A percentile compares a stretch with the other conserved stretches of the same genome.
These are phyloP conservation scores for Strongylocentrotus purpuratus DNA, from an alignment of 35 echinoderm and acorn worm genomes.

Conservation along the genomic window DNA sequence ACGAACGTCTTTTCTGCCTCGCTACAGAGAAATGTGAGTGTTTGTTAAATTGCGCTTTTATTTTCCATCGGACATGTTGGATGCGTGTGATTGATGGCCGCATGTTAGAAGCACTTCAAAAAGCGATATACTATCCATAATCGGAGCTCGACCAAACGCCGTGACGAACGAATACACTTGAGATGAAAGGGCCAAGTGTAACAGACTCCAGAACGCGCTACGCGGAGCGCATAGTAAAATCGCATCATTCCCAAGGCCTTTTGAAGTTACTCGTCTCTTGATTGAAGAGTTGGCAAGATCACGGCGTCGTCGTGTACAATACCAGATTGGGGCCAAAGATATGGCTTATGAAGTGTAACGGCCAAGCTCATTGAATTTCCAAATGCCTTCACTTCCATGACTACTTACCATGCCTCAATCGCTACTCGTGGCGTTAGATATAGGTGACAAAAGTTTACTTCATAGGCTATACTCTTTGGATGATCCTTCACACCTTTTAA, in stretches of 20 bases:
- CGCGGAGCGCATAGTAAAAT: slow-evolving; percentile 10
- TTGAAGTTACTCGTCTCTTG: not conserved
- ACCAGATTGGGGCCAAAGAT: not conserved
- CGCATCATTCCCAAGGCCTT: not conserved
- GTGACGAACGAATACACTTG: slow-evolving; percentile 28
- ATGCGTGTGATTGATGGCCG: slow-evolving; percentile 21
- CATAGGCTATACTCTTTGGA: too few species aligned
- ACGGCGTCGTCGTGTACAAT: not conserved
- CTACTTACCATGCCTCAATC: not conserved
- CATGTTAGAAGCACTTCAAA: not conserved
- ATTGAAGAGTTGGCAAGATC: not conserved
- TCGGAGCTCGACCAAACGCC: not conserved
- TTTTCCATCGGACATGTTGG: not conserved
- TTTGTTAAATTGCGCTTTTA: not conserved
- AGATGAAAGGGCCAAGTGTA: not conserved
- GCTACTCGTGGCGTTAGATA: not conserved
- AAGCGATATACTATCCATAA: slow-evolving; percentile 29
- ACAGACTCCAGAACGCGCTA: not conserved
- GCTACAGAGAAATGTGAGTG: not conserved
- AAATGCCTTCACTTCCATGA: not conserved
- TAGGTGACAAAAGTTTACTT: too few species aligned
- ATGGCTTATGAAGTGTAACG: not conserved
- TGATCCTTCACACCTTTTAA: too few species aligned
- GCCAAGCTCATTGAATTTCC: not conserved
- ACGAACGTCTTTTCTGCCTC: not conserved